Evolutionary conservation across 1,140 invertebrate species (phyloP).

Genomic region (Scaptomyza pallida): DNA sequence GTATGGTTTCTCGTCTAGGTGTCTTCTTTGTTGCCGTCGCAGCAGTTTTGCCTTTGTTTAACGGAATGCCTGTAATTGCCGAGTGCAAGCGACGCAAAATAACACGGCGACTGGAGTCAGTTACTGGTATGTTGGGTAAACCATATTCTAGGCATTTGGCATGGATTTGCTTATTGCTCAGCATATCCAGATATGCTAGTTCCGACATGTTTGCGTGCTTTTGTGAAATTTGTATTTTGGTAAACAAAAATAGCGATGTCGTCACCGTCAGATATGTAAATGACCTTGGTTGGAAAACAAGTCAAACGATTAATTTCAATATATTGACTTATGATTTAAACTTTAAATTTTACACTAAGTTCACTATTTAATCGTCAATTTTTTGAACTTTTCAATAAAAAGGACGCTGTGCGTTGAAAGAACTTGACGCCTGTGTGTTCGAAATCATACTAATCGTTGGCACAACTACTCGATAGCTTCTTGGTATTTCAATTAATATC

Average conservation of each 20-base stretch:
- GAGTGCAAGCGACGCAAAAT: constrained; percentile 56
- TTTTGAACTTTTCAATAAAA: not conserved
- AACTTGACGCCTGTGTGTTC: not conserved
- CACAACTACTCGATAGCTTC: not conserved
- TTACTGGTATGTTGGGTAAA: constrained; percentile 70
- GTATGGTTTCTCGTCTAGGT: constrained; percentile 64
- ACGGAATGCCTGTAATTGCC: constrained; percentile 50
- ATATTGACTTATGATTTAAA: not conserved
- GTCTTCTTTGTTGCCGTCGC: constrained; percentile 30
- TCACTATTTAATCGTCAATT: not conserved
- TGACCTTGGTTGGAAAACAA: constrained; percentile 7
- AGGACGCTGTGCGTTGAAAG: not conserved
- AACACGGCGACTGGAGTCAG: constrained; percentile 66
- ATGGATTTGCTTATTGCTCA: constrained; percentile 67
- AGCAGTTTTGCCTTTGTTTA: constrained; percentile 48
- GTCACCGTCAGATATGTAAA: constrained; percentile 47
- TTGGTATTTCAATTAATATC: not conserved
- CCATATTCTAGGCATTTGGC: constrained; percentile 70
- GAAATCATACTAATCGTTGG: constrained; percentile 14
- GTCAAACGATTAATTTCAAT: not conserved
- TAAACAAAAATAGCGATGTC: constrained; percentile 72
- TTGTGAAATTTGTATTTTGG: constrained; percentile 47
- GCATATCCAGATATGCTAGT: constrained; percentile 47
- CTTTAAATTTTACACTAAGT: not conserved
- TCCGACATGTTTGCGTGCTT: constrained; percentile 56